These are phyloP conservation scores for Oncorhynchus clarkii DNA, from an alignment of 2,113 vertebrate genomes.

Conservation along the genomic window DNA sequence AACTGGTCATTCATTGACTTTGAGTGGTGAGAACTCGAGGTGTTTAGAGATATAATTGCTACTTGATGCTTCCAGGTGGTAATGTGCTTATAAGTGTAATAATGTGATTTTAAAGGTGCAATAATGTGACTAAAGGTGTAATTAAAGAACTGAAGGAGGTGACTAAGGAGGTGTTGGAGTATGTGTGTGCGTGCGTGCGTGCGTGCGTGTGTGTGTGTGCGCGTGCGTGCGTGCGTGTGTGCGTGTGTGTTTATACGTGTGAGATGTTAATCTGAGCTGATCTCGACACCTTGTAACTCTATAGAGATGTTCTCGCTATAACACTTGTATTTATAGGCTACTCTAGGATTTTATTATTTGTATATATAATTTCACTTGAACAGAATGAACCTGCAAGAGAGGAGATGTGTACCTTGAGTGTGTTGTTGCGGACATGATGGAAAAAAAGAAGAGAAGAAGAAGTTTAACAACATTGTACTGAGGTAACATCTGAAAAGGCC, in stretches of 20 bases:
- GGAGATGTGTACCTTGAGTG: neutral
- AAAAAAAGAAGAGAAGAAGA: no score
- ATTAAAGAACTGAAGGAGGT: slow-evolving; percentile 54
- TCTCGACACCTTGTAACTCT: slow-evolving; percentile 33
- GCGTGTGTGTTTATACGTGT: neutral
- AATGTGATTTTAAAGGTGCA: neutral
- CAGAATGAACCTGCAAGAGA: no score
- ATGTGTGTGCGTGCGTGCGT: neutral
- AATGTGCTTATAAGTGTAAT: neutral
- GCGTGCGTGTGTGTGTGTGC: slow-evolving; percentile 1
- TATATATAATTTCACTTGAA: no score
- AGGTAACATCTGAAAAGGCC: no score
- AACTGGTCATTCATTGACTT: slow-evolving; percentile 13
- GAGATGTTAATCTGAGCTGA: slow-evolving; percentile 32
- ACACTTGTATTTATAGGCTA: slow-evolving; percentile 16
- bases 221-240: neutral
- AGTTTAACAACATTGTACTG: no score
- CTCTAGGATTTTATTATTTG: no score
- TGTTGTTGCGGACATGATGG: no score
- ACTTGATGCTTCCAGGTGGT: slow-evolving; percentile 13
- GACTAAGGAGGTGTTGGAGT: slow-evolving; percentile 37
- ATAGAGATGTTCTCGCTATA: slow-evolving; percentile 43
- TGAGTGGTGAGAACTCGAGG: slow-evolving; percentile 14
- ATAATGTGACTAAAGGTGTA: slow-evolving; percentile 53
- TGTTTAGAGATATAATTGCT: slow-evolving; percentile 25